Evolutionary conservation across 1,140 invertebrate genomes (phyloP).

Genomic region (Drosophila burlai): DNA sequence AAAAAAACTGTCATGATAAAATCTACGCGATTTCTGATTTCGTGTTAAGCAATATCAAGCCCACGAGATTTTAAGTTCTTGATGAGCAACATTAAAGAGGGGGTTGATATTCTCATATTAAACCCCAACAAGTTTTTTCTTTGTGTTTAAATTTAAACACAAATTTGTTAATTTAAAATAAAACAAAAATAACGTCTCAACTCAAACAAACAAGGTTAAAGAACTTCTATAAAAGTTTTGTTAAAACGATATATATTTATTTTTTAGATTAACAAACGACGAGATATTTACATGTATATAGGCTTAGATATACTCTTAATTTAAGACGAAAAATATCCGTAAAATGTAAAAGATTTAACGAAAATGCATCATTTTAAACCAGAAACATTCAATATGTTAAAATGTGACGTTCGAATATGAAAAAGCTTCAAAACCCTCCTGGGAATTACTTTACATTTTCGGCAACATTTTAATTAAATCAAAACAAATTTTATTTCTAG

Average conservation of each 20-base stretch:
- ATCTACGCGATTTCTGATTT: too few species aligned
- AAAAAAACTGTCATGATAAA: too few species aligned
- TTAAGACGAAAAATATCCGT: not conserved
- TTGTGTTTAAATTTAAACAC: too few species aligned
- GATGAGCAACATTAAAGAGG: too few species aligned
- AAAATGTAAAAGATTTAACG: too few species aligned
- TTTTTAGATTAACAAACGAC: not conserved
- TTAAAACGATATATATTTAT: not conserved
- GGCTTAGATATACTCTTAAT: not conserved
- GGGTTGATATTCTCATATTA: too few species aligned
- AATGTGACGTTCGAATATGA: not conserved
- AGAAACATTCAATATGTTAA: not conserved
- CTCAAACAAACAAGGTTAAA: not conserved
- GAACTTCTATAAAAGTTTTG: not conserved
- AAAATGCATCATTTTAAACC: not conserved
- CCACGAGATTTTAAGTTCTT: too few species aligned
- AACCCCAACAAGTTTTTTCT: not conserved
- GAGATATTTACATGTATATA: not conserved
- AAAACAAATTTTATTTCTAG: conserved; percentile 4
- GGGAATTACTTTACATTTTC: not conserved
- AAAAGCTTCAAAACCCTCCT: not conserved
- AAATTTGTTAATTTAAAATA: not conserved
- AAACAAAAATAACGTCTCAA: not conserved
- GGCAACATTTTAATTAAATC: not conserved
- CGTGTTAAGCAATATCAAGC: too few species aligned